Percentiles rank a stretch among this genome's conserved stretches.
phyloP scores from a whole-genome alignment of 1,140 invertebrate genomes.

The Heliconius nattereri region DNA sequence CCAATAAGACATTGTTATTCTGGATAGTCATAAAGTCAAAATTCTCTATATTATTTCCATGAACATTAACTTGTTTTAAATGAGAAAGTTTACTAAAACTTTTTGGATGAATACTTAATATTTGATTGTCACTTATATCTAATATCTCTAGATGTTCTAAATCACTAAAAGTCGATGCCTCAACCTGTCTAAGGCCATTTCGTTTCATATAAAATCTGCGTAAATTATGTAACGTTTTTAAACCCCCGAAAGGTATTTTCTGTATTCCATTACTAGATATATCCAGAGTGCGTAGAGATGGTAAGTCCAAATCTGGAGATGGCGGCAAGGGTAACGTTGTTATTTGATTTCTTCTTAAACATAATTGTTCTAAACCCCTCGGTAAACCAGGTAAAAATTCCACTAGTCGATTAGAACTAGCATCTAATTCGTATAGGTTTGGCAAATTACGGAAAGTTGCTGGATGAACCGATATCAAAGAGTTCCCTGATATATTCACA shows the following conservation, averaged over 20 bases:
- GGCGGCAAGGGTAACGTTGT: conserved; percentile 83
- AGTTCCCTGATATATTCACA: conserved; percentile 89
- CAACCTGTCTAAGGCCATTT: conserved; percentile 87
- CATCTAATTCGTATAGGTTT: conserved; percentile 89
- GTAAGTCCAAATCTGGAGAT: conserved; percentile 86
- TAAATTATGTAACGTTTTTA: conserved; percentile 86
- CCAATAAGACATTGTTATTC: conserved; percentile 84
- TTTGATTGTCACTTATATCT: conserved; percentile 89
- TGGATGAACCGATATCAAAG: conserved; percentile 85
- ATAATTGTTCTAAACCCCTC: conserved; percentile 88
- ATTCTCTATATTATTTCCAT: conserved; percentile 88
- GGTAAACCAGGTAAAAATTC: conserved; percentile 88
- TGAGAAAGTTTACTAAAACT: conserved; percentile 84
- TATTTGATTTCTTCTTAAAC: conserved; percentile 88
- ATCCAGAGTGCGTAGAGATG: conserved; percentile 87
- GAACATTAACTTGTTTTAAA: conserved; percentile 86
- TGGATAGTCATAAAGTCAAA: conserved; percentile 86
- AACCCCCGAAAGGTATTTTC: conserved; percentile 84
- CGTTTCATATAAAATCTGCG: conserved; percentile 88
- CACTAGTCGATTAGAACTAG: conserved; percentile 87
- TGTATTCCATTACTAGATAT: conserved; percentile 89
- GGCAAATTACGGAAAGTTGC: conserved; percentile 87
- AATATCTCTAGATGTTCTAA: conserved; percentile 87
- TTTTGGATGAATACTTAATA: conserved; percentile 85
- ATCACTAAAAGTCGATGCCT: conserved; percentile 86